Evolutionary conservation across 2,888 invertebrate genomes (phyloP), one percentile per base, ranked within the genome.

Genomic region (Leptopilina drosophilae): DNA sequence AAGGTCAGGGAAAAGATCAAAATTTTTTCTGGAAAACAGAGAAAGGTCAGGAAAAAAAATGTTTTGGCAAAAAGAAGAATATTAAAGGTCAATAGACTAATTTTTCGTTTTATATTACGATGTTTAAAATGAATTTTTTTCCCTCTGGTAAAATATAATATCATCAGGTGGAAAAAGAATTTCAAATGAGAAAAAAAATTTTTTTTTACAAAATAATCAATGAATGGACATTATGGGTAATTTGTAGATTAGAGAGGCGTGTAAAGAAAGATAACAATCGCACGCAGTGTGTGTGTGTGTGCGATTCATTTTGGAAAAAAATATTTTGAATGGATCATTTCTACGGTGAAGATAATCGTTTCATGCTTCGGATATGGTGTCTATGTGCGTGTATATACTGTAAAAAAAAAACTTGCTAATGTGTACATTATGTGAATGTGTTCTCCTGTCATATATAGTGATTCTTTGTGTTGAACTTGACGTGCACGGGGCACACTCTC

Each of bases 311-410:
- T 14, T 20, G 6, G 26, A 67, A 69, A 73, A 20, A 73, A 56
- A 56, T 73, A 73, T 73, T 73, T 73, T 73, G 69, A 73, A 73
- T 73, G 14, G 69, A n/a, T 73, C 69, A 73, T 73, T 49, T 73
- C 9, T 26, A 33, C 33, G 7, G 8, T 5, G 12, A 33, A 33
- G 33, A 33, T 33, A 33, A 33, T 33, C 33, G 33, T 33, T 33
- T 33, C 33, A 33, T 33, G 33, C 33, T 33, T 33, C 33, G 33
- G 33, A 33, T 33, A 5, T 33, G 5, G 33, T 53, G 53, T 53
- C 9, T 53, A 73, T 53, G 14, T 73, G 73, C 33, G 53, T 73
- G 33, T n/a, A 42, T 42, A 6, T 6, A 42, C 5, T 42, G 1
- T 42, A 2, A 42, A 7, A 42, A 8, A 56, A 53, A 33, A 73